Percentiles rank a stretch among this genome's conserved stretches.
phyloP scores from a whole-genome alignment of 2,113 vertebrate species.

The Paratilapia polleni region DNA sequence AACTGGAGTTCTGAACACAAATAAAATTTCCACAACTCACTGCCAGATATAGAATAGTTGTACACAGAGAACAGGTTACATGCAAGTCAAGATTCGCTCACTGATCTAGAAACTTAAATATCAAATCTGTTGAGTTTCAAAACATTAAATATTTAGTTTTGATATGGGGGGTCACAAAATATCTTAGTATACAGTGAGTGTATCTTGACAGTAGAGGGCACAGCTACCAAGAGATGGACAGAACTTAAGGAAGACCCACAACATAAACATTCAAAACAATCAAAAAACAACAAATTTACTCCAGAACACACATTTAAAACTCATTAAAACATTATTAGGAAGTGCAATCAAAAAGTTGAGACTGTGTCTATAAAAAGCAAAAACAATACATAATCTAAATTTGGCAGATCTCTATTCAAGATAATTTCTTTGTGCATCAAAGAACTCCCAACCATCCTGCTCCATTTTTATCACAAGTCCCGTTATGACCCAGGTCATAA shows the following conservation, averaged over 20 bases:
- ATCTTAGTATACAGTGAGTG: neutral
- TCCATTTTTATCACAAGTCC: neutral
- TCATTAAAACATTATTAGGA: neutral
- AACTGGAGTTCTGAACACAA: neutral
- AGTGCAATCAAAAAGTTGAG: fast-evolving
- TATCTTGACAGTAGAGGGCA: neutral
- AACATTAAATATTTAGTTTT: neutral
- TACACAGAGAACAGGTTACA: neutral
- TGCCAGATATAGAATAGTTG: neutral
- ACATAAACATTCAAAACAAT: fast-evolving
- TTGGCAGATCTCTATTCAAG: neutral
- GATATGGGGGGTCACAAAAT: neutral
- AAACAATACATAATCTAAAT: too few relatives aligned
- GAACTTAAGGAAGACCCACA: fast-evolving
- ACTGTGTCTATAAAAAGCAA: too few relatives aligned
- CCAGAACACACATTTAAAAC: neutral
- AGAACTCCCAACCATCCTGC: neutral
- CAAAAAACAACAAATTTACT: neutral
- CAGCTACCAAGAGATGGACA: neutral
- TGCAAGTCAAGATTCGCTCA: slow-evolving; percentile 6
- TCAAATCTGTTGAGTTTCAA: neutral
- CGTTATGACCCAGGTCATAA: neutral
- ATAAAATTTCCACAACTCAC: slow-evolving; percentile 14
- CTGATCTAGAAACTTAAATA: neutral
- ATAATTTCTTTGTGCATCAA: fast-evolving